Base-by-base conservation (phyloP, 1,140 invertebrate species). In the Lasaia peninsularis region DNA sequence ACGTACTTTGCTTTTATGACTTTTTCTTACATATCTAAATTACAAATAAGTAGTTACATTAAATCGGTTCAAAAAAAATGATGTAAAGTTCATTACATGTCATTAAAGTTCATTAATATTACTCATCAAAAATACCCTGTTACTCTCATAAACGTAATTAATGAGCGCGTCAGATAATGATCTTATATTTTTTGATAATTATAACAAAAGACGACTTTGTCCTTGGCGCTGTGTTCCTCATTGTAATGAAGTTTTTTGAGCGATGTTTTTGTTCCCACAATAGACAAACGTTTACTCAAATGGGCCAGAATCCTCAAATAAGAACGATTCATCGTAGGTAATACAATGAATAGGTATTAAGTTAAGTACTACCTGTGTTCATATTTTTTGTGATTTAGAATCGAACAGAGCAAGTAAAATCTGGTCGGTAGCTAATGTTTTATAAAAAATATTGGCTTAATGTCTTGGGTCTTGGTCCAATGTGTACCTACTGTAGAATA, bases 111-210 rank as follows among this genome's bases (percentile, higher is more conserved):
- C 35, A 37, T 37, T 37, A 37, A 37, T 16, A 37, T 37, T 16
- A 8, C 6, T 37, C 12, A 37, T 37, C 24, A 28, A 14, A 37
- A 37, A 37, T 37, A 37, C n/a, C 12, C 28, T 31, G 14, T 33
- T 16, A 32, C 20, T 14, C 24, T 28, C 24, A 28, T 28, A 28
- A 31, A 28, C 24, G 18, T 24, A 48, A 51, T 10, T 57, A 28
- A 51, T 14, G 56, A 32, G 20, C 24, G 33, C 34, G 24, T 2
- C n/a, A 35, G 24, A 10, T 32, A 24, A 9, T 49, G 14, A 56
- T 57, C 24, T 24, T 11, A 57, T 55, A 20, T 44, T 51, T 54
- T 60, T 60, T 60, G 52, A 52, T 37, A 60, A 52, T 60, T 51
- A 56, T 56, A 9, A 52, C 18, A 51, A 60, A 54, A 33, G 51